A percentile compares a stretch with the other conserved stretches of the same genome.
phyloP scores from a whole-genome alignment of 2,888 invertebrate species.

The Nowickia ferox region DNA sequence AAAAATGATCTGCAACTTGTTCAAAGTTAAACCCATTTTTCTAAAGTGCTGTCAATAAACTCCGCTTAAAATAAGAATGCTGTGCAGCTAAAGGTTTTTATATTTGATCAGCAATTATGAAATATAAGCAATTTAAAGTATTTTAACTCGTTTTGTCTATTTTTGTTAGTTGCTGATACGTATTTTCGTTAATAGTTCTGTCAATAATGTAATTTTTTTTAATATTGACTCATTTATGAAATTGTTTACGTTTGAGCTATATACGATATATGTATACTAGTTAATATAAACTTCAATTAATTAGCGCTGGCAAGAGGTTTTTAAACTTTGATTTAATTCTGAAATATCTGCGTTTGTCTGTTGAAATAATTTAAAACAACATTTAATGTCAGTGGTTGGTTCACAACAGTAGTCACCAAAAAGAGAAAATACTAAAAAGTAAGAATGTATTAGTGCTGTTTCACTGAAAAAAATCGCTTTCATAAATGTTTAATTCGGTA shows the following conservation, averaged over 20 bases:
- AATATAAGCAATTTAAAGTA: slow-evolving; percentile 5
- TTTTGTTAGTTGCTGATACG: background rate
- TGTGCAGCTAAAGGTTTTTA: background rate
- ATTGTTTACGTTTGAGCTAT: background rate
- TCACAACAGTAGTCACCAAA: too few species aligned
- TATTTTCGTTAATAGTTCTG: background rate
- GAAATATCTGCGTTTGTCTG: too few species aligned
- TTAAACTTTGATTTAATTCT: too few species aligned
- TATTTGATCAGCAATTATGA: slow-evolving; percentile 17
- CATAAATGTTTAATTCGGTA: too few species aligned
- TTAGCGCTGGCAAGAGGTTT: slow-evolving; percentile 1
- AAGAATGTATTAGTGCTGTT: too few species aligned
- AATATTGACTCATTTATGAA: background rate
- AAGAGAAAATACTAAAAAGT: too few species aligned
- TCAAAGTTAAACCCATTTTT: slow-evolving; percentile 24
- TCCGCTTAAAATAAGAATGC: slow-evolving; percentile 23
- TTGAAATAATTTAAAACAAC: too few species aligned
- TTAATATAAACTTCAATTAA: slow-evolving; percentile 69
- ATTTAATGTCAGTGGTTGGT: too few species aligned
- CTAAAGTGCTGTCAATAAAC: background rate
- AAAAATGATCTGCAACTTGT: slow-evolving; percentile 6
- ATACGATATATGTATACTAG: background rate
- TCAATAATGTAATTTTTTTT: slow-evolving; percentile 15
- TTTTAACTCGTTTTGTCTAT: slow-evolving; percentile 6
- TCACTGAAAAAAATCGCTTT: too few species aligned